These are phyloP conservation scores for Poeciliopsis turrubarensis DNA, from an alignment of 2,113 vertebrate genomes.

Conservation along the genomic window DNA sequence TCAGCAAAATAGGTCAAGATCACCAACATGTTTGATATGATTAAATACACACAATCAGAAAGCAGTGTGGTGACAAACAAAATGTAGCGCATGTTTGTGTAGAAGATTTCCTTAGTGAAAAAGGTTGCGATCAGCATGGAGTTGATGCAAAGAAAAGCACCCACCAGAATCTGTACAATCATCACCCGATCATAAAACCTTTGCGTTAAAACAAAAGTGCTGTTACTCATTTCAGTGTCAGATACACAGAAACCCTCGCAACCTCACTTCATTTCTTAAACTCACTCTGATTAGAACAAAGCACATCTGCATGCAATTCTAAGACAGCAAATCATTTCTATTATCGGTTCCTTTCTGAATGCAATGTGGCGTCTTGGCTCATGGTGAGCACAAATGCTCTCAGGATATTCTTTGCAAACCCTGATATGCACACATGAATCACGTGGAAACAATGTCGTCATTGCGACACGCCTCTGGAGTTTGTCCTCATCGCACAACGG, in stretches of 20 bases:
- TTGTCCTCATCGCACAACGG: not conserved
- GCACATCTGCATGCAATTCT: too few relatives aligned
- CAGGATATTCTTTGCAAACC: not conserved
- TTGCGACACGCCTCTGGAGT: not conserved
- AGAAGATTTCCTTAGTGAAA: slow-evolving; percentile 54
- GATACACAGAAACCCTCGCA: not conserved
- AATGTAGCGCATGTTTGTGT: slow-evolving; percentile 62
- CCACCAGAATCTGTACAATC: slow-evolving; percentile 44
- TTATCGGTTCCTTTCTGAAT: too few relatives aligned
- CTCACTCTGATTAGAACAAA: not conserved
- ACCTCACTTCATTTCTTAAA: not conserved
- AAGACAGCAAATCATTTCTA: too few relatives aligned
- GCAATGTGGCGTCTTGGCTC: not conserved
- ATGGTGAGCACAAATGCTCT: too few relatives aligned
- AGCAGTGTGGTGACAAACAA: slow-evolving; percentile 59
- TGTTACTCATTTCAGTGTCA: slow-evolving; percentile 12
- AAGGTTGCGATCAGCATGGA: slow-evolving; percentile 37
- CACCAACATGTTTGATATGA: slow-evolving; percentile 29
- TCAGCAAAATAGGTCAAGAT: fast-evolving
- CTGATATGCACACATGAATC: too few relatives aligned
- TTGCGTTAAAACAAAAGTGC: not conserved
- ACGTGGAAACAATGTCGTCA: not conserved
- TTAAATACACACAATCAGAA: slow-evolving; percentile 44
- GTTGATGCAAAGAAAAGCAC: slow-evolving; percentile 44
- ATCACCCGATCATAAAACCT: not conserved